Percentiles rank a stretch among this genome's conserved stretches.
These are phyloP conservation scores for Takifugu ocellatus DNA, from an alignment of 2,797 vertebrate genomes.

Conservation along the genomic window DNA sequence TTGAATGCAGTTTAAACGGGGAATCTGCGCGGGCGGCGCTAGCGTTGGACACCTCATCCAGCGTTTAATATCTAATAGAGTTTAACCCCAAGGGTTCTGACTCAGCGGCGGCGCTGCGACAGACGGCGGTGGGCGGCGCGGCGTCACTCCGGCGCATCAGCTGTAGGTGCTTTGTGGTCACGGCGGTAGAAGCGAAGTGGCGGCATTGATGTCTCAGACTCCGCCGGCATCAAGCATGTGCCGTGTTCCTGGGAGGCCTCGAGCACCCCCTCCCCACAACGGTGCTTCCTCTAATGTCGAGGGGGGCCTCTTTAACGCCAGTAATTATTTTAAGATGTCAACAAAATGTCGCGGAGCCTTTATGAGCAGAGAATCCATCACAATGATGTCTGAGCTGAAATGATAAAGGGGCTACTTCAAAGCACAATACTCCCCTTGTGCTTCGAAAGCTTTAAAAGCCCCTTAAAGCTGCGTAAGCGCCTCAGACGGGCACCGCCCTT, in stretches of 20 bases:
- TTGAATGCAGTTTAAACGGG: too few relatives aligned
- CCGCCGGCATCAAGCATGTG: conserved; percentile 34
- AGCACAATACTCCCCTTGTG: conserved; percentile 47
- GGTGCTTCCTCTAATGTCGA: conserved; percentile 44
- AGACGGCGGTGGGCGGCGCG: too few relatives aligned
- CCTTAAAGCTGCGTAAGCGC: conserved; percentile 49
- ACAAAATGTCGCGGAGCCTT: conserved; percentile 27
- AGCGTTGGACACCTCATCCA: too few relatives aligned
- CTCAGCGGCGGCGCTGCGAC: too few relatives aligned
- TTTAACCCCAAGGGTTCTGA: too few relatives aligned
- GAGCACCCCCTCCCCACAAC: background rate
- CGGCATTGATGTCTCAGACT: conserved; percentile 56
- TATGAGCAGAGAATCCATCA: conserved; percentile 51
- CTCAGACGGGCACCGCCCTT: conserved; percentile 58
- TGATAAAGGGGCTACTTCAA: conserved; percentile 64
- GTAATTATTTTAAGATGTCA: conserved; percentile 70
- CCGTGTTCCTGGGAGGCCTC: conserved; percentile 48
- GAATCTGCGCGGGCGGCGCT: too few relatives aligned
- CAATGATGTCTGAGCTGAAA: conserved; percentile 59
- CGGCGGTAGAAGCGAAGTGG: conserved; percentile 61
- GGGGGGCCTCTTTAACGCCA: conserved; percentile 53
- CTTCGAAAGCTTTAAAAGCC: conserved; percentile 62
- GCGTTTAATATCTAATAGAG: too few relatives aligned
- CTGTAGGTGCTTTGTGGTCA: conserved; percentile 28
- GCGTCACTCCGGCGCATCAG: conserved; percentile 36